Evolutionary conservation across 2,113 vertebrate species (phyloP), one percentile per base, ranked within the genome.

Genomic region (Telmatochromis brichardi): DNA sequence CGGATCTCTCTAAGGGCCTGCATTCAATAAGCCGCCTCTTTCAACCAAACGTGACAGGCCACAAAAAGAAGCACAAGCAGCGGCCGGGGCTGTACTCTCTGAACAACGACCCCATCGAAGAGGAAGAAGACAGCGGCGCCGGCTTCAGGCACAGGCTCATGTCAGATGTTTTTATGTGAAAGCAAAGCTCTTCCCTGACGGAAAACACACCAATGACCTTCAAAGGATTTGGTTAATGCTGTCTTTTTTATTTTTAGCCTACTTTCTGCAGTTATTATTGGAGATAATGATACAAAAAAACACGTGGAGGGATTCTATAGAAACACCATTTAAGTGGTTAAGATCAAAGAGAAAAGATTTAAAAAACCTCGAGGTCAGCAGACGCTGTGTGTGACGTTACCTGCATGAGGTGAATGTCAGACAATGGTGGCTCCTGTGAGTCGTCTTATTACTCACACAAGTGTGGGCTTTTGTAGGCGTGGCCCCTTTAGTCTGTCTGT

Each of bases 11-110:
- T 71, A 98, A 96, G 65, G 96, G 97, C 26, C 84, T 97, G 17
- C 96, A 97, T 1, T 96, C 97, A 2, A 95, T 99, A 11, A 97
- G 97, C 90, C 97, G 97, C 73, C 96, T 99, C 53, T 96, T 98
- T 89, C 96, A 96, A 37, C 96, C 97, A 7, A 95, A 97, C 1
- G 57, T 92, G 0, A 93, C 93, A 0, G 96, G 89, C 9, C 89
- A 95, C 0, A 97, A 95, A 88, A 98, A 97, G 88, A 99, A 97
- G 94, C 82, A 51, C 2, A 98, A 97, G 93, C 92, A 90, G 54
- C 97, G 97, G 21, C 84, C 93, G 0, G 93, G 92, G 2, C 92
- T 97, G 9, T 92, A 92, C 2, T 96, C 97, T 0, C 8, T 53
- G 1, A 93, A 87, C n/a, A 96, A 97, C 0, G 96, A 97, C 1